Evolutionary conservation across 2,113 vertebrate genomes (phyloP).

Genomic region (Litocranius walleri): DNA sequence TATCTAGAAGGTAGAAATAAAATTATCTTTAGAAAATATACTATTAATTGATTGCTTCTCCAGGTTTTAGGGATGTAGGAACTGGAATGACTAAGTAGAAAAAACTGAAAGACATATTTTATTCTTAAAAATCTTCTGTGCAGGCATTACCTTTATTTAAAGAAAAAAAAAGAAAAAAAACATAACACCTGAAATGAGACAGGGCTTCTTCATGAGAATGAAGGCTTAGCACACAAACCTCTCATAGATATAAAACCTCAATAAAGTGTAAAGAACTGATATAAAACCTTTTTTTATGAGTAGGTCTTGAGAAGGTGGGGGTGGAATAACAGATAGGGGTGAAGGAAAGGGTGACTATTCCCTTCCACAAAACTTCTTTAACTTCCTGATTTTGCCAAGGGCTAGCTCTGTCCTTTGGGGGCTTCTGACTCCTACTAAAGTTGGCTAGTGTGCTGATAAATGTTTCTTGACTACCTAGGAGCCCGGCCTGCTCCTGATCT

Average conservation of each 20-base stretch:
- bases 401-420: neutral
- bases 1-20: neutral
- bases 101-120: neutral
- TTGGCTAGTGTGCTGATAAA: neutral
- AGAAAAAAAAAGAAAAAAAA: neutral
- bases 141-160: neutral
- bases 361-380: neutral
- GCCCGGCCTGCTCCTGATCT: constrained; percentile 87
- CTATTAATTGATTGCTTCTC: neutral
- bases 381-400: neutral
- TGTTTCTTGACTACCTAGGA: constrained; percentile 80
- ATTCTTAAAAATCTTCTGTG: neutral
- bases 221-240: neutral
- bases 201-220: neutral
- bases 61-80: neutral
- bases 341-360: neutral
- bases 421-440: neutral
- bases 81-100: neutral
- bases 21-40: neutral
- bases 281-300: neutral
- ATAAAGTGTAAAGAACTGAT: neutral
- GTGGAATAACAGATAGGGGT: neutral
- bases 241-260: neutral
- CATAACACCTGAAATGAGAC: neutral
- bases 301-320: neutral